Evolutionary conservation across 2,888 invertebrate genomes (phyloP), one percentile per base, ranked within the genome.

Genomic region (Nudaria mundana): DNA sequence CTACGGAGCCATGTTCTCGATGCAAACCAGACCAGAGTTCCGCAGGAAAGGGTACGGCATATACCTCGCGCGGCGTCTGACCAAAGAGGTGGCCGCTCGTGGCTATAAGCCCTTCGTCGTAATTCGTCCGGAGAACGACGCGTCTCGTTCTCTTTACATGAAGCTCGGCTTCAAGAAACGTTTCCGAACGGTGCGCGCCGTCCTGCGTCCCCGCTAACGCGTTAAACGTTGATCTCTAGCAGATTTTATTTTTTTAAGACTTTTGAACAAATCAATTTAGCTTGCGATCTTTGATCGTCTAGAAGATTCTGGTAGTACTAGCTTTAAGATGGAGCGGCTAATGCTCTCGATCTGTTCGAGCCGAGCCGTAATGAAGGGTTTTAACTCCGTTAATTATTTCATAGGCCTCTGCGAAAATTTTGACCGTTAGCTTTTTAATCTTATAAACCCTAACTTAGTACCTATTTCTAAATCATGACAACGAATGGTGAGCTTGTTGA

Each of bases 1-100:
- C 81, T 96, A 96, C 79, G 96, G 96, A 14, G 96, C 96, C 48
- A 96, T 96, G 96, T 96, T 96, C 87, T 95, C 95, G 34, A 96
- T 96, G 96, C 95, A 96, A 83, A 96, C 96, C 40, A 91, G 92
- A 66, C 94, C 94, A 33, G 93, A 94, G 76, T 93, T 92, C 78
- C 91, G 94, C 49, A 89, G 86, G 53, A 93, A 93, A 84, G 94
- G 94, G 71, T 94, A 93, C 79, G 94, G 94, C 55, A 93, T 94
- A 53, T 92, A 92, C 66, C 87, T 94, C 57, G 94, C 94, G 40
- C 91, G 92, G 64, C 90, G 90, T 46, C 88, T 93, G 48, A 92
- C 93, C 39, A 88, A 90, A 63, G 91, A 91, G 58, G 93, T 94
- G 30, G 91, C 92, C 28, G 91, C 92, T 37, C 90, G 94, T 38